Percentiles rank a stretch among this genome's conserved stretches.
Evolutionary conservation across 2,888 invertebrate species (phyloP).

Genomic region (Plebejus argus): DNA sequence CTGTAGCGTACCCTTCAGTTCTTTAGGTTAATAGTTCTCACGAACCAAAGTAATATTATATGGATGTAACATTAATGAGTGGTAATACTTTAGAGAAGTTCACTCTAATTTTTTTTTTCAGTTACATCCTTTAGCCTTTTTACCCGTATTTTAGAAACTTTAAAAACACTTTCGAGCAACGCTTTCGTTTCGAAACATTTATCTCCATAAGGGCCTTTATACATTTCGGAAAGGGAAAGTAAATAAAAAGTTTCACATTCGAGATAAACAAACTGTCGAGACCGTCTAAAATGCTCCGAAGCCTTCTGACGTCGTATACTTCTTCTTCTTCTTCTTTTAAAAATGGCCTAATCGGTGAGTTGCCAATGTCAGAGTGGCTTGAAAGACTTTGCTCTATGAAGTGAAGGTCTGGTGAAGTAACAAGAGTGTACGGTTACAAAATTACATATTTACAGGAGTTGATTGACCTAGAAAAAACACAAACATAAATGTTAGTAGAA

Average conservation of each 20-base stretch:
- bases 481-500: no score
- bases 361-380: no score
- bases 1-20: neutral
- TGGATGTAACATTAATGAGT: neutral
- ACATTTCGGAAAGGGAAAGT: neutral
- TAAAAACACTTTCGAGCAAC: neutral
- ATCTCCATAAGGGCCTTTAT: neutral
- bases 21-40: neutral
- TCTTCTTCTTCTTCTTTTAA: no score
- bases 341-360: no score
- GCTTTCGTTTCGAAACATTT: constrained; percentile 3
- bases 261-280: constrained; percentile 15
- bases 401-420: no score
- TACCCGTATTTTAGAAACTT: neutral
- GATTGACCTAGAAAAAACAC: no score
- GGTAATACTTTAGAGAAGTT: no score
- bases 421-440: no score
- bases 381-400: no score
- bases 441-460: no score
- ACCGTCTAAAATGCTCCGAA: constrained; percentile 5
- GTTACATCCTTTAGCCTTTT: neutral
- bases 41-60: neutral
- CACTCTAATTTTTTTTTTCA: neutral
- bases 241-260: constrained; percentile 16
- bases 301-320: neutral